Percentiles rank a stretch among this genome's conserved stretches.
Conservation (phyloP, 30 jellyfish, hydroid and myxozoan species). For the Turritopsis dohrnii region DNA sequence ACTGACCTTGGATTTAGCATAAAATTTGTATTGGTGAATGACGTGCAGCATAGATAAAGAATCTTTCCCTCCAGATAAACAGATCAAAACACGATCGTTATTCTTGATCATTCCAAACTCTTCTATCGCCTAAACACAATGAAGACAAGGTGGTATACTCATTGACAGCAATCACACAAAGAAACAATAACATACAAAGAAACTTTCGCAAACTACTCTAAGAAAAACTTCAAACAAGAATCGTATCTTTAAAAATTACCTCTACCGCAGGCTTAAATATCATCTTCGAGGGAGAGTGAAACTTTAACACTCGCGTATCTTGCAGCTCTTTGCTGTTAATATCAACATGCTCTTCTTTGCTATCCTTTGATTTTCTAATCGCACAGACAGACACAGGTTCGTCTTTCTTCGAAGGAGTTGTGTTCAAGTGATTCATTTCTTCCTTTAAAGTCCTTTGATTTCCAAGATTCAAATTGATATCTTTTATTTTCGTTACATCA, state of each 20-base stretch:
- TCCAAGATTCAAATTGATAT: neutral
- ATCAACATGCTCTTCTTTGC: neutral
- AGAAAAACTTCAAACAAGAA: neutral
- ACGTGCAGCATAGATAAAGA: conserved; percentile 75
- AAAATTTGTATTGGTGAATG: conserved; percentile 54
- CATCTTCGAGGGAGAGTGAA: conserved; percentile 59
- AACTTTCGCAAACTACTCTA: neutral
- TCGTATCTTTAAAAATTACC: conserved; percentile 25
- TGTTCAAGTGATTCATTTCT: neutral
- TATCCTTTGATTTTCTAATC: neutral
- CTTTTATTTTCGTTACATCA: neutral
- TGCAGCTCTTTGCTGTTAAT: neutral
- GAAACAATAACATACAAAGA: too few species aligned
- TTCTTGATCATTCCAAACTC: conserved; percentile 68
- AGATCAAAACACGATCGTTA: conserved; percentile 61
- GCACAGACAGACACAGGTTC: neutral
- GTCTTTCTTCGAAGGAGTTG: neutral
- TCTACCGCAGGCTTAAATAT: conserved; percentile 52
- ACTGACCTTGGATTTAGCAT: conserved; percentile 58
- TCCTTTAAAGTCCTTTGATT: neutral
- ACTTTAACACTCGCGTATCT: neutral
- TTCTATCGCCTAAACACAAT: conserved; percentile 50
- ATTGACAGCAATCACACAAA: too few species aligned
- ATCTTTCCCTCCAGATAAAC: conserved; percentile 92
- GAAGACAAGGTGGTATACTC: too few species aligned